Base-by-base conservation (phyloP, 2,797 vertebrate species). In the Gymnothorax javanicus region DNA sequence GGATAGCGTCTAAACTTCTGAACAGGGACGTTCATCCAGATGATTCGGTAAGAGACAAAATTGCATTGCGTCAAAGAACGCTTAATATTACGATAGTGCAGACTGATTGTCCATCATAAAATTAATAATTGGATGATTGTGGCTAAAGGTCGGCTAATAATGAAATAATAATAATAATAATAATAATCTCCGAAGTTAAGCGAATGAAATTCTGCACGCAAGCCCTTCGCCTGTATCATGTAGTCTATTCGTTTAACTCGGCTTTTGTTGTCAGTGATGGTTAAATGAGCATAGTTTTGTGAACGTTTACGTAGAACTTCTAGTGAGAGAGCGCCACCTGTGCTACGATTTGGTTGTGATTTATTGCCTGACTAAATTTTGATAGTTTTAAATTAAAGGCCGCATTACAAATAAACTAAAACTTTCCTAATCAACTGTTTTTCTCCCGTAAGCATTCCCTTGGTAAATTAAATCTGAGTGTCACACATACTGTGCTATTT, bases 251-350 rank as follows among this genome's bases (percentile, higher is more conserved):
- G 23, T 58, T 56, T 11, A 83, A 81, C 77, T 81, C 17, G 56
- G 1, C 20, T 23, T 17, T 23, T 20, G 43, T 81, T 81, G n/a
- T 25, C 25, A 56, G 25, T n/a, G 56, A 25, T 58, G 27, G 82
- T 57, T 58, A 83, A 59, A 58, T 83, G 8, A 83, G 59, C 56
- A 59, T 56, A 81, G 77, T 83, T 83, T 33, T 9, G 57, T 77
- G 79, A 56, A 81, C 7, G 82, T 7, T 58, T 25, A 27, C 57
- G 27, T 83, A 15, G 57, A 83, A 83, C 58, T 83, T 83, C 82
- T 60, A 83, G 56, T 83, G 82, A 83, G 56, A 59, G 56, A 83
- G 82, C 82, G 82, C 82, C 82, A 83, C 23, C 82, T 83, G 57
- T 83, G 56, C 57, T 83, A 56, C 50, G 52, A 81, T 75, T 77